phyloP scores from a whole-genome alignment of 2,888 invertebrate genomes.

The Chrysodeixis includens region DNA sequence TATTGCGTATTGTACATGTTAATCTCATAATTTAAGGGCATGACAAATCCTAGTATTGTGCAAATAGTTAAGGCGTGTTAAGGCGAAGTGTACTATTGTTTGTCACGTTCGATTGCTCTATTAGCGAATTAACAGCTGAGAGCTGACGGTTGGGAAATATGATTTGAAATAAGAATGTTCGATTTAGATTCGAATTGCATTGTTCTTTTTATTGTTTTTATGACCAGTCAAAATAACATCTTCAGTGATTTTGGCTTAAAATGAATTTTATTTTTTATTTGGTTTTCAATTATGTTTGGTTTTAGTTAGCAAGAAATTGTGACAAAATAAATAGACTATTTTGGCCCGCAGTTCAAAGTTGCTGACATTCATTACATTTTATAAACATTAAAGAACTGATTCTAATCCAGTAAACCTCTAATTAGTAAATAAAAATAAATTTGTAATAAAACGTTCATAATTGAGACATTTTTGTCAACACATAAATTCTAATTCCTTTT shows the following conservation, averaged over 20 bases:
- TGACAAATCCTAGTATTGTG: slow-evolving; percentile 45
- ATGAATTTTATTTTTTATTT: too few relatives aligned
- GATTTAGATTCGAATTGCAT: slow-evolving; percentile 13
- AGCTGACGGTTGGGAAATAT: slow-evolving; percentile 2
- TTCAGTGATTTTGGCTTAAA: too few relatives aligned
- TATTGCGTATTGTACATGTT: slow-evolving; percentile 17
- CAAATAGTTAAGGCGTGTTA: slow-evolving; percentile 56
- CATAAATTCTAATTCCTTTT: too few relatives aligned
- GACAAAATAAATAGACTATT: neutral
- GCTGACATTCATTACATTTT: too few relatives aligned
- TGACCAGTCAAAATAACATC: too few relatives aligned
- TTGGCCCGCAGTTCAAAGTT: too few relatives aligned
- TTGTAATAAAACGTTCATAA: too few relatives aligned
- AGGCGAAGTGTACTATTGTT: slow-evolving; percentile 52
- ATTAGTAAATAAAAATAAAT: too few relatives aligned
- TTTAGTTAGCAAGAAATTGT: neutral
- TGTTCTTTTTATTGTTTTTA: neutral
- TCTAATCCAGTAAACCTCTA: too few relatives aligned
- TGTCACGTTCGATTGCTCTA: slow-evolving; percentile 57
- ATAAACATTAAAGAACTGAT: too few relatives aligned
- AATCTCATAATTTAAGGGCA: slow-evolving; percentile 35
- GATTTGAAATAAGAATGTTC: slow-evolving; percentile 1
- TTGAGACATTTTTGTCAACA: too few relatives aligned
- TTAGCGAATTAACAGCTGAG: slow-evolving; percentile 46
- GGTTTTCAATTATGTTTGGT: neutral